Evolutionary conservation across 2,888 invertebrate species (phyloP), one percentile per base, ranked within the genome.

Genomic region (Morinoia aosen): DNA sequence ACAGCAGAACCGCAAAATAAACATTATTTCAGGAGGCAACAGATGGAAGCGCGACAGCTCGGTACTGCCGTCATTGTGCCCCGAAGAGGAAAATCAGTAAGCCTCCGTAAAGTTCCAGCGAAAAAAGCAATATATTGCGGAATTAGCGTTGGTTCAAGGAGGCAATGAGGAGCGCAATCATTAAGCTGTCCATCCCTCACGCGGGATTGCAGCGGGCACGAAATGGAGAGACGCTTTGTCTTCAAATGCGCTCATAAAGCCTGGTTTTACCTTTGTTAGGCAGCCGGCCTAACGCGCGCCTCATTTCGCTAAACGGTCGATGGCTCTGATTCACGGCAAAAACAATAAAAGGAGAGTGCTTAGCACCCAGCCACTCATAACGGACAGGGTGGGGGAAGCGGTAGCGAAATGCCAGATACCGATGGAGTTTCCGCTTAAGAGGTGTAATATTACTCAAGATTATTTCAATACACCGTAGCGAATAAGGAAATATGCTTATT

Each of bases 101-200:
- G 25, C 76, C 76, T 16, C 48, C 76, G 33, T 25, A 76, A 76
- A 76, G 76, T 33, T 12, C 25, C 12, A 76, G 25, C 76, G 14
- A 76, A 76, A 76, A 76, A 76, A 16, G 76, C 76, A 76, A 33
- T 76, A 76, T 76, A 76, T 76, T 76, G 76, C 76, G 25, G 76
- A 76, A 76, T 76, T 76, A 76, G 76, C 33, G 76, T 25, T 76
- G 76, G 76, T 33, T 33, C 76, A 76, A 76, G 76, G 76, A 76
- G 33, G 76, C 76, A 76, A 76, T 76, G 76, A 76, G 76, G 76
- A 12, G 76, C 76, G 76, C 76, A 76, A 76, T 76, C 76, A 76
- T 76, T 76, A 76, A 76, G 76, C 76, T 76, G 76, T 76, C 76
- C 76, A 76, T 76, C 76, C 76, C 76, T 76, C 76, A 76, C 76